Percentiles rank a stretch among this genome's conserved stretches.
Evolutionary conservation across 2,113 vertebrate genomes (phyloP).

Genomic region (Protobothrops flavoviridis): DNA sequence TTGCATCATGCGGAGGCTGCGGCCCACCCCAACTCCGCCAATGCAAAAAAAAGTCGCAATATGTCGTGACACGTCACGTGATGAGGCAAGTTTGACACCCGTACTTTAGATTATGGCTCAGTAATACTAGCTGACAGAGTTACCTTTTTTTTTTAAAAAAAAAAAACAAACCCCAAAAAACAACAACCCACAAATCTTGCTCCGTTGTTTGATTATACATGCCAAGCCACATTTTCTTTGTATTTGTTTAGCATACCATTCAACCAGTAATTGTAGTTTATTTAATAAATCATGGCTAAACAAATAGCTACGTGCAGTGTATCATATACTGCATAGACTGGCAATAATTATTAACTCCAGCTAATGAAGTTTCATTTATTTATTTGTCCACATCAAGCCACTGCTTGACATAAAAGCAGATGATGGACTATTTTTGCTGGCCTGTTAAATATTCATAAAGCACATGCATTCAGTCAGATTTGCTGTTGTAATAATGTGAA

Average conservation of each 20-base stretch:
- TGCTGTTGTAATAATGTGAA: neutral
- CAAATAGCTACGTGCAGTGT: neutral
- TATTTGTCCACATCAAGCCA: neutral
- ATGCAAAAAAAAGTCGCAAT: too few species aligned
- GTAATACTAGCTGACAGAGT: neutral
- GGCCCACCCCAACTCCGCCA: too few species aligned
- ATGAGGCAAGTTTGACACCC: too few species aligned
- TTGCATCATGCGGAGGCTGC: too few species aligned
- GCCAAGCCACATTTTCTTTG: neutral
- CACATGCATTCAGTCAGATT: neutral
- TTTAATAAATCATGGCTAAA: neutral
- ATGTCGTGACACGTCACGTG: too few species aligned
- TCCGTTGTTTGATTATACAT: neutral
- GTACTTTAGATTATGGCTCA: neutral
- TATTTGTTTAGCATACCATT: neutral
- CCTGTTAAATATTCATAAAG: neutral
- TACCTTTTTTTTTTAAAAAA: neutral
- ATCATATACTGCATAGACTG: neutral
- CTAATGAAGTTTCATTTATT: neutral
- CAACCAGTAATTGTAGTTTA: neutral
- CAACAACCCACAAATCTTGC: neutral
- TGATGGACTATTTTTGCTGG: neutral
- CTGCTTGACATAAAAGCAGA: neutral
- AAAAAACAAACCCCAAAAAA: neutral
- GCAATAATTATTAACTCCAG: neutral